phyloP scores from a whole-genome alignment of 1,140 invertebrate species.

The Ganaspis sp. region DNA sequence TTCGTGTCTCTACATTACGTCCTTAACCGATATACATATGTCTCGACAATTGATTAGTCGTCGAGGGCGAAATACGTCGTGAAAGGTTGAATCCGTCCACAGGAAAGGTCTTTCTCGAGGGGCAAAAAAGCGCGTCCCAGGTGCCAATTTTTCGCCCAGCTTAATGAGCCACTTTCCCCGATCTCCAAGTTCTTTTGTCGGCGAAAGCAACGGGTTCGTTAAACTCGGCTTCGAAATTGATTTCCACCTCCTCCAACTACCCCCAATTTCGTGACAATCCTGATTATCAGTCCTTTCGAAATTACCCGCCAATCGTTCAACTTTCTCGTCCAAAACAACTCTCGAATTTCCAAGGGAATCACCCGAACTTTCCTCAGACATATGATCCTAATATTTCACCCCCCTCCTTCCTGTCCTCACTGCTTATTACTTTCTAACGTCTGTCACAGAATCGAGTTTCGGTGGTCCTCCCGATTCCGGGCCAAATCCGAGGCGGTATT shows the following conservation, averaged over 20 bases:
- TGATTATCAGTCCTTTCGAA: neutral
- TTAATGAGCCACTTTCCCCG: neutral
- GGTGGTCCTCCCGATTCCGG: conserved; percentile 8
- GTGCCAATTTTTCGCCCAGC: neutral
- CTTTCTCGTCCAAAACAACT: neutral
- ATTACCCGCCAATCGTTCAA: neutral
- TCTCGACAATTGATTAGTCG: conserved; percentile 11
- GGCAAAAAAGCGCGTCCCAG: neutral
- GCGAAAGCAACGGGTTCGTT: neutral
- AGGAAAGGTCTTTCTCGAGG: neutral
- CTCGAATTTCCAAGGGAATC: neutral
- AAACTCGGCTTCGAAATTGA: neutral
- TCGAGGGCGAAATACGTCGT: conserved; percentile 32
- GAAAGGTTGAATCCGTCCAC: neutral
- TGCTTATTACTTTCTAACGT: conserved; percentile 1
- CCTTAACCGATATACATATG: conserved; percentile 50
- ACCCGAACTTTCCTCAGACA: conserved; percentile 16
- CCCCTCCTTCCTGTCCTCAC: neutral
- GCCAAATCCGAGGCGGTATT: conserved; percentile 16
- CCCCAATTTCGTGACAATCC: neutral
- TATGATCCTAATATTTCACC: conserved; percentile 28
- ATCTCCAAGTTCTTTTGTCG: neutral
- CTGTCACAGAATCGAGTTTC: neutral
- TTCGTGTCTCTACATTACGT: conserved; percentile 37
- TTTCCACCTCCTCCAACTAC: neutral